phyloP scores from a whole-genome alignment of 2,797 vertebrate genomes.

The Vireo griseus region DNA sequence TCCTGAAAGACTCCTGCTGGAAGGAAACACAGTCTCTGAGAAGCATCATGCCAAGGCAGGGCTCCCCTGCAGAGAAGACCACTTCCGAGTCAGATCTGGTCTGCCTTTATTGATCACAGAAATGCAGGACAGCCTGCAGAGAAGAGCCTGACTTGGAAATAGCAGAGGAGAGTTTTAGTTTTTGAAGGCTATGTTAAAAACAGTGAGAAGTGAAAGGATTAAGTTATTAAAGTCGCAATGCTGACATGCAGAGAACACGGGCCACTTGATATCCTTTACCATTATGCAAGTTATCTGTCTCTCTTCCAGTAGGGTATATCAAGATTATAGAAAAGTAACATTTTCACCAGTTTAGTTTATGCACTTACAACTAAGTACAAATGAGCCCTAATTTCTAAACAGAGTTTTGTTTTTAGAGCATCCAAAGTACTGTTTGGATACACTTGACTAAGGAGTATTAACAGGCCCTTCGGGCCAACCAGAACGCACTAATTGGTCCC shows the following conservation, averaged over 20 bases:
- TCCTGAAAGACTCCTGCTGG: background rate
- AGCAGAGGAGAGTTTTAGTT: background rate
- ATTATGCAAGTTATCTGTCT: accelerated
- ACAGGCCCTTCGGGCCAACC: background rate
- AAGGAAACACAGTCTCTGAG: background rate
- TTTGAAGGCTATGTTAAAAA: background rate
- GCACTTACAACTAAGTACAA: background rate
- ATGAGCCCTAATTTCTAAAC: background rate
- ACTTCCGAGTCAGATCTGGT: background rate
- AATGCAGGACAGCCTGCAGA: background rate
- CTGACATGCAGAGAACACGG: background rate
- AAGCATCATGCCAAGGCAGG: background rate
- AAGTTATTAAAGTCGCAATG: background rate
- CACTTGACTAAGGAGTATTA: accelerated
- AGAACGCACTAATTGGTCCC: accelerated
- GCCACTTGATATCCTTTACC: too few relatives aligned
- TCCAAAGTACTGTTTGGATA: background rate
- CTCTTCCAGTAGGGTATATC: background rate
- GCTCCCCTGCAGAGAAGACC: background rate
- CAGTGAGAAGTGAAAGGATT: background rate
- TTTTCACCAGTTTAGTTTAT: background rate
- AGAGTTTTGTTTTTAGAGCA: background rate
- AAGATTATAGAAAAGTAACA: background rate
- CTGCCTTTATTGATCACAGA: background rate
- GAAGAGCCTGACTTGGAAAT: background rate